Conservation (phyloP, 2,113 vertebrate genomes). For the Philantomba maxwellii region DNA sequence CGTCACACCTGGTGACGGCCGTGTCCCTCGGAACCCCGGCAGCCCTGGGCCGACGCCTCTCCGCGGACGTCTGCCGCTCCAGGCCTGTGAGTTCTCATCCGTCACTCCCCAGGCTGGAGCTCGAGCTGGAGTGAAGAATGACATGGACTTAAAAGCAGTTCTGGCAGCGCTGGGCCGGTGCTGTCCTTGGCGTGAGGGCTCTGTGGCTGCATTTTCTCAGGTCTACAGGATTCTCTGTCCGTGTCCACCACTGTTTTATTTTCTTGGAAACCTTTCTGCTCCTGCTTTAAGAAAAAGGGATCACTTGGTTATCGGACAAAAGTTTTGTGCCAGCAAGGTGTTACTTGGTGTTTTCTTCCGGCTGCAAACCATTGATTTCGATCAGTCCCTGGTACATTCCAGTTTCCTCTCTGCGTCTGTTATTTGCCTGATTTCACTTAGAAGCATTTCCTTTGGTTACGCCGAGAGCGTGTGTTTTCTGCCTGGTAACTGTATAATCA, state of each 20-base stretch:
- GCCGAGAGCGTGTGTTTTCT: background rate
- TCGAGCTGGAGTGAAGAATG: background rate
- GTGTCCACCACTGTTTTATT: background rate
- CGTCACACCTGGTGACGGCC: background rate
- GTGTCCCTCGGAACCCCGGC: background rate
- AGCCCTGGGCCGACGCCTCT: accelerated
- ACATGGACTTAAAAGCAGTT: background rate
- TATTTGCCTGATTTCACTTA: background rate
- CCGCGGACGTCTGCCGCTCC: background rate
- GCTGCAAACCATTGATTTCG: background rate
- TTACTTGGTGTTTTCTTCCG: background rate
- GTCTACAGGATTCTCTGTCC: accelerated
- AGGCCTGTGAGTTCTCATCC: no score
- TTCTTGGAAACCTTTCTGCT: background rate
- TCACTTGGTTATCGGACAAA: background rate
- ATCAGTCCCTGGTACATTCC: accelerated
- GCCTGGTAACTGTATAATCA: background rate
- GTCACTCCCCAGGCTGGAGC: background rate
- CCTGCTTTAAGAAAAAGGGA: background rate
- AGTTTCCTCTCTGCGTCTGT: background rate
- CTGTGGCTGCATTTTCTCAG: accelerated
- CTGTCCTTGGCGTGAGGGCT: background rate
- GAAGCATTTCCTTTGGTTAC: background rate
- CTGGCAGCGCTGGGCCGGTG: background rate
- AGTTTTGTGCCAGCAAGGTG: no score